Evolutionary conservation across 2,113 vertebrate genomes (phyloP).

Genomic region (Nansenia antarctica): DNA sequence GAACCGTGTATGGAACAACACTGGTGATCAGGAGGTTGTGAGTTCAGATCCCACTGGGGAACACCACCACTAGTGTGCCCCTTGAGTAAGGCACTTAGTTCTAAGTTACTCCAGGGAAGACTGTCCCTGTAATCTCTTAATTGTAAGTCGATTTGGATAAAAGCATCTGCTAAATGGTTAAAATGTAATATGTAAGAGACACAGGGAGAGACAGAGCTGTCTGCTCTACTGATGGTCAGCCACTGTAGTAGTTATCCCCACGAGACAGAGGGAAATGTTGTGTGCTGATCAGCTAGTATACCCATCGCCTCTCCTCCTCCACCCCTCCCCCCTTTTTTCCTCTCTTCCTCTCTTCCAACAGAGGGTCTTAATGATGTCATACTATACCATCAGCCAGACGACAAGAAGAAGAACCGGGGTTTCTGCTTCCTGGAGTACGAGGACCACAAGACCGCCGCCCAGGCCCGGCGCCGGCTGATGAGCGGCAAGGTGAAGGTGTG

Average conservation of each 20-base stretch:
- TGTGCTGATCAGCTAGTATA: not conserved
- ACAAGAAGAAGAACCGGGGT: conserved; percentile 98
- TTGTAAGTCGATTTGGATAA: too few relatives aligned
- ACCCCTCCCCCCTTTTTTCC: not conserved
- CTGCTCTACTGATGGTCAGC: not conserved
- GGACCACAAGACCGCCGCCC: conserved; percentile 98
- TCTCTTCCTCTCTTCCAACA: conserved; percentile 55
- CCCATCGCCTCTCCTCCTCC: not conserved
- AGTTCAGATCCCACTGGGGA: too few relatives aligned
- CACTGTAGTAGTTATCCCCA: too few relatives aligned
- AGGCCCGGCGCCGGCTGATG: conserved; percentile 96
- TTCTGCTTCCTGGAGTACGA: conserved; percentile 99
- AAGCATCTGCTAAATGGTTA: too few relatives aligned
- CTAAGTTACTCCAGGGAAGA: too few relatives aligned
- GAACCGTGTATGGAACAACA: not conserved
- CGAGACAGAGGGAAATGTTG: too few relatives aligned
- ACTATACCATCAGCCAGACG: conserved; percentile 97
- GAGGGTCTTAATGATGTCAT: conserved; percentile 99
- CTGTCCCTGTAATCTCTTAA: too few relatives aligned
- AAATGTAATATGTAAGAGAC: too few relatives aligned
- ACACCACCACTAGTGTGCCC: too few relatives aligned
- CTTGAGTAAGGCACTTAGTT: too few relatives aligned
- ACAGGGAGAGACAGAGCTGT: not conserved
- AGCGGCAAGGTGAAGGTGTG: conserved; percentile 99
- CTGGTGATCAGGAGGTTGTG: too few relatives aligned